Evolutionary conservation across 2,113 vertebrate species (phyloP), one percentile per base, ranked within the genome.

Genomic region (Tragelaphus imberbis): DNA sequence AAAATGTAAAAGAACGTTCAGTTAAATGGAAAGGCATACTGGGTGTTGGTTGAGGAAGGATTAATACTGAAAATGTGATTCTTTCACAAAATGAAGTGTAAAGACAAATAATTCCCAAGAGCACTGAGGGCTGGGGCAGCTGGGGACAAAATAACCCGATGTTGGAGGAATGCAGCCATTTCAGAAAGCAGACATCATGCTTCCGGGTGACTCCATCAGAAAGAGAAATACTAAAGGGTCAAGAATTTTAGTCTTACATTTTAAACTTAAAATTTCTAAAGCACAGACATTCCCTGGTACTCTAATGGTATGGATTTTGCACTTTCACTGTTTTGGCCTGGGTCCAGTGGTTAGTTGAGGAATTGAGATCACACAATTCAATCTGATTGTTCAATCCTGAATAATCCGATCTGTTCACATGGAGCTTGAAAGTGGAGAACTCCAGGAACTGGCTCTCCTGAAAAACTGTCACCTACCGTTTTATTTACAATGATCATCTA

Each of bases 321-420:
- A 36, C 65, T 71, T 36, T 36, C n/a, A 36, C 9, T 36, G n/a
- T 4, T 0, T 0, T 23, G n/a, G 65, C 9, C 65, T 5, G 65
- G 65, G n/a, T 71, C 9, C 17, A 21, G 3, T 71, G 4, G 2
- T 21, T 71, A n/a, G n/a, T 21, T 21, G 33, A 19, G 8, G 17
- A 71, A 71, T 10, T 71, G n/a, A 36, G 65, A 71, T 71, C 65
- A 17, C 33, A n/a, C 65, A 68, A n/a, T 23, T 56, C 21, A 58
- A 58, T 58, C 56, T 3, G 1, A 9, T 58, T 58, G 8, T 58
- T 23, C 56, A 58, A 0, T 58, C 21, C 8, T 1, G 21, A 58
- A 4, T 8, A 58, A 5, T 28, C 47, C 0, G 12, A 25, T 4
- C 68, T 6, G 17, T 6, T 21, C 23, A 17, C 27, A 80, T 9